A percentile compares a stretch with the other conserved stretches of the same genome.
These are phyloP conservation scores for Synergus laeviventris DNA, from an alignment of 2,888 invertebrate genomes.

Conservation along the genomic window DNA sequence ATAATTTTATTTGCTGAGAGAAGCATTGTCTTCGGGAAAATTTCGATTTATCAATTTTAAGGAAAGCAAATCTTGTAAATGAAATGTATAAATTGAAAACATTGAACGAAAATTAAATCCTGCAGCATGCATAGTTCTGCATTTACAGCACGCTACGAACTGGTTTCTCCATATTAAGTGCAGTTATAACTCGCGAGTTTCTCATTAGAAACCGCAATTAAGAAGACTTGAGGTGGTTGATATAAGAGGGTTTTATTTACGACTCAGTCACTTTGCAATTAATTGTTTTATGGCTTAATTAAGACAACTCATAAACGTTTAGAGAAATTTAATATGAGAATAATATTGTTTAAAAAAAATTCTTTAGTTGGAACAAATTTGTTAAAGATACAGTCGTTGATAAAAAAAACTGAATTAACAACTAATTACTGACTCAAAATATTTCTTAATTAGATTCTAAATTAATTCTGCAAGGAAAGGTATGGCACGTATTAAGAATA, in stretches of 20 bases:
- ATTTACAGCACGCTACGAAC: not conserved
- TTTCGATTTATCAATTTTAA: not conserved
- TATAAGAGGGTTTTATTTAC: not conserved
- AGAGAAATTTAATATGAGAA: not conserved
- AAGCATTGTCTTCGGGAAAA: not conserved
- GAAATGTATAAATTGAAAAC: conserved; percentile 13
- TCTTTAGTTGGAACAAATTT: not conserved
- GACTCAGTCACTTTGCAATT: not conserved
- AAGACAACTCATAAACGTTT: not conserved
- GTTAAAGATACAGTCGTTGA: not conserved
- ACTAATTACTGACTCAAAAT: not conserved
- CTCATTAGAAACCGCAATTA: conserved; percentile 26
- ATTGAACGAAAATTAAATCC: conserved; percentile 6
- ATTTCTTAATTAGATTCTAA: not conserved
- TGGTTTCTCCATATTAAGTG: conserved; percentile 15
- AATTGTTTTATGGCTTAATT: not conserved
- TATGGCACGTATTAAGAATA: not conserved
- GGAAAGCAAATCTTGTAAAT: conserved; percentile 11
- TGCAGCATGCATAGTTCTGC: conserved; percentile 1
- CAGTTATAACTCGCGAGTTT: conserved; percentile 11
- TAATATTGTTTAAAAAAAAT: too few species aligned
- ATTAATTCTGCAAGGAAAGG: not conserved
- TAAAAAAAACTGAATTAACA: not conserved
- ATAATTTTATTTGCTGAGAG: not conserved
- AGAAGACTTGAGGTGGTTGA: not conserved